Conservation (phyloP, 2,797 vertebrate genomes). For the Anomalospiza imberbis region DNA sequence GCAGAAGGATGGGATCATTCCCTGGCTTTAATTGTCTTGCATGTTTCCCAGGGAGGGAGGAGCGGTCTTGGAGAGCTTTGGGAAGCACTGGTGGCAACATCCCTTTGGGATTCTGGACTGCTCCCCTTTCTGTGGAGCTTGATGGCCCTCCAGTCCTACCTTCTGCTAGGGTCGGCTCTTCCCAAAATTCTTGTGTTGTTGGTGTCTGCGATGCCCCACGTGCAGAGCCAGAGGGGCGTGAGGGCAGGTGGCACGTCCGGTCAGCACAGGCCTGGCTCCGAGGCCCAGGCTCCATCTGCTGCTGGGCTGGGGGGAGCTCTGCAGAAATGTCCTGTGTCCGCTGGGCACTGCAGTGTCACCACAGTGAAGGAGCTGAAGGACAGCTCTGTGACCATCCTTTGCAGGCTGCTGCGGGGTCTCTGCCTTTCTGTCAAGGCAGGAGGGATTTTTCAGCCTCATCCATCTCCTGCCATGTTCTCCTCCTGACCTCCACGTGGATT, state of each 20-base stretch:
- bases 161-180: background rate
- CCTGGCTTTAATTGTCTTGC: background rate
- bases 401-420: background rate
- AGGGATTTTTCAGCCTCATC: background rate
- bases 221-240: background rate
- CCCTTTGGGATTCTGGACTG: background rate
- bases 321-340: background rate
- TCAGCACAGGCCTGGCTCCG: background rate
- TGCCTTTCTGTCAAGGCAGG: background rate
- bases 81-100: background rate
- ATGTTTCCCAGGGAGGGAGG: background rate
- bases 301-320: background rate
- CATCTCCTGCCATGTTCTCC: background rate
- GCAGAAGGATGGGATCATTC: background rate
- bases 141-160: background rate
- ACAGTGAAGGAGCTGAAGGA: background rate
- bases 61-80: background rate
- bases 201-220: accelerated
- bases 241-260: accelerated
- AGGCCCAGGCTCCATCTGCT: background rate
- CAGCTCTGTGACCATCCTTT: background rate
- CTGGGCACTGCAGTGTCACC: accelerated
- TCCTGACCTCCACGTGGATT: background rate
- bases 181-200: accelerated
- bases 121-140: background rate